phyloP scores from a whole-genome alignment of 2,797 vertebrate genomes.

The Peromyscus melanophrys region DNA sequence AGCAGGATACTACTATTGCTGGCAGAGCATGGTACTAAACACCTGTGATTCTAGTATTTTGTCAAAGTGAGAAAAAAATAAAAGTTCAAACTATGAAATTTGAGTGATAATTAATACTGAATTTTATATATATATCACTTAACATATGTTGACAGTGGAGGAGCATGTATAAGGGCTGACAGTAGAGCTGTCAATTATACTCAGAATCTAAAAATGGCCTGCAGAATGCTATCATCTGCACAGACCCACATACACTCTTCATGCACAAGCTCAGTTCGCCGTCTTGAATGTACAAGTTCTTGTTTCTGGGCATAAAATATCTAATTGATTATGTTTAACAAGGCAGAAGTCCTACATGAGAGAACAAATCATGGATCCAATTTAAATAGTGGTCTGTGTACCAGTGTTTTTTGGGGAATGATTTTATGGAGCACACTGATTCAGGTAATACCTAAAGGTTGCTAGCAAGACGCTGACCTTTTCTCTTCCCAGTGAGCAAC shows the following conservation, averaged over 20 bases:
- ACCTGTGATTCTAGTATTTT: neutral
- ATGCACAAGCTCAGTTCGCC: neutral
- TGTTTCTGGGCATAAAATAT: neutral
- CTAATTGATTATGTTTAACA: neutral
- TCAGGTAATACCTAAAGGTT: neutral
- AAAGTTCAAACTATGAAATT: neutral
- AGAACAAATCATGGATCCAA: neutral
- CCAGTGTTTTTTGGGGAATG: neutral
- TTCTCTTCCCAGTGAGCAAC: neutral
- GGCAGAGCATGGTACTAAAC: neutral
- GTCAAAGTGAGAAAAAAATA: neutral
- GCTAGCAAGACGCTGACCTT: neutral
- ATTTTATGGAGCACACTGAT: neutral
- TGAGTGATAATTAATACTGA: neutral
- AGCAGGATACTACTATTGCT: neutral
- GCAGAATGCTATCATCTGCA: neutral
- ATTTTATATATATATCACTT: neutral
- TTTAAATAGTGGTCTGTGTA: neutral
- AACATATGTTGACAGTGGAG: neutral
- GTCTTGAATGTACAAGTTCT: neutral
- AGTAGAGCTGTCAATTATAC: neutral
- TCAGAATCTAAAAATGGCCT: neutral
- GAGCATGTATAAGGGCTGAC: fast-evolving
- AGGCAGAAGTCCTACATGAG: neutral
- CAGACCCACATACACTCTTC: neutral